phyloP scores from a whole-genome alignment of 2,113 vertebrate species.

The Mirza zaza region DNA sequence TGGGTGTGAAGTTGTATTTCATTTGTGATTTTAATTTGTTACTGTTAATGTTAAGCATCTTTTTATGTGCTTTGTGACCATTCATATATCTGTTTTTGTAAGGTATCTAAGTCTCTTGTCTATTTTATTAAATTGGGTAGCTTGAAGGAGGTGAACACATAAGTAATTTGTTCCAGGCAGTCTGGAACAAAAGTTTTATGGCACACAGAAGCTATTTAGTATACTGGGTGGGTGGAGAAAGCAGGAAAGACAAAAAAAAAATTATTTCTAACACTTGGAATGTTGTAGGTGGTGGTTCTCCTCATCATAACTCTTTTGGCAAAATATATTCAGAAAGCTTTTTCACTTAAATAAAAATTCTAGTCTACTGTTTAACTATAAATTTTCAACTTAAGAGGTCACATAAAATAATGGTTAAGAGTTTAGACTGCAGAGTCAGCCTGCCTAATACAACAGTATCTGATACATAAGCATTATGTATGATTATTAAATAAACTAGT shows the following conservation, averaged over 20 bases:
- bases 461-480: not conserved
- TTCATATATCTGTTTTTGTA: not conserved
- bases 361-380: not conserved
- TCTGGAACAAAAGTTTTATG: not conserved
- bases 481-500: not conserved
- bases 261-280: not conserved
- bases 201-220: not conserved
- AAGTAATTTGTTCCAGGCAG: not conserved
- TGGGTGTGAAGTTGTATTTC: not conserved
- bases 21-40: slow-evolving; percentile 6
- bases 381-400: not conserved
- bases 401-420: not conserved
- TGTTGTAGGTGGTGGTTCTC: not conserved
- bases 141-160: not conserved
- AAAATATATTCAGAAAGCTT: slow-evolving; percentile 23
- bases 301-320: not conserved
- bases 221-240: not conserved
- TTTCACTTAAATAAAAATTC: not conserved
- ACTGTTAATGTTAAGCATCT: not conserved
- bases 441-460: not conserved
- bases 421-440: not conserved
- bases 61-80: not conserved
- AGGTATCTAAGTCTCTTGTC: not conserved
- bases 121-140: not conserved
- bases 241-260: not conserved